Percentiles rank a stretch among this genome's conserved stretches.
phyloP scores from a whole-genome alignment of 2,797 vertebrate species.

The Tarsius wallacei region DNA sequence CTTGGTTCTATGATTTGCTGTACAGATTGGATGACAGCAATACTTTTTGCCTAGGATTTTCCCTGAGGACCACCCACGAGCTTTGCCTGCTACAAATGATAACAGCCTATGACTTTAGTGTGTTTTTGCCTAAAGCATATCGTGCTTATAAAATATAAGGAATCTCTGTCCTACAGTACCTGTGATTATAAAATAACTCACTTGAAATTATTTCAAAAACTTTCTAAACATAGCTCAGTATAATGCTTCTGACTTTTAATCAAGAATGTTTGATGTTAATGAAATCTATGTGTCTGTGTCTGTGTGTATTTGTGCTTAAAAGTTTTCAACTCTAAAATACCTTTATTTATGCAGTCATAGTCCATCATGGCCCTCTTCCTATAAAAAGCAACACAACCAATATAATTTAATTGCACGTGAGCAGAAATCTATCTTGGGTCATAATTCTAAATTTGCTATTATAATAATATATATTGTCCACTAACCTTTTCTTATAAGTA shows the following conservation, averaged over 20 bases:
- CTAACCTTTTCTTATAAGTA: conserved; percentile 1
- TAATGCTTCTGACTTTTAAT: conserved; percentile 44
- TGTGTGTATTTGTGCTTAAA: not conserved
- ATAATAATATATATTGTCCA: not conserved
- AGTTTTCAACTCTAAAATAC: not conserved
- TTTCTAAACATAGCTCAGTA: conserved; percentile 12
- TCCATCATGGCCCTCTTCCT: not conserved
- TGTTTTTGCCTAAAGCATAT: conserved; percentile 69
- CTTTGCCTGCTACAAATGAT: conserved; percentile 45
- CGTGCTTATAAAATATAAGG: conserved; percentile 68
- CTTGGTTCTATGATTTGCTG: conserved; percentile 31
- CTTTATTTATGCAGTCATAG: not conserved
- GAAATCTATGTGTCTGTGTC: not conserved
- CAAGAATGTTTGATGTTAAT: not conserved
- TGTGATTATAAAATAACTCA: conserved; percentile 61
- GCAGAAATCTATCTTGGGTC: not conserved
- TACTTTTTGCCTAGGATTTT: conserved; percentile 64
- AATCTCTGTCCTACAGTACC: conserved; percentile 39
- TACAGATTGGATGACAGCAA: conserved; percentile 71
- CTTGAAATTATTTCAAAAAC: conserved; percentile 67
- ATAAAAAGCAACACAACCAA: not conserved
- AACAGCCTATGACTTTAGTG: conserved; percentile 42
- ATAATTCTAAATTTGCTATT: not conserved
- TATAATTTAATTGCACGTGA: not conserved
- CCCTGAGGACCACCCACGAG: conserved; percentile 79